Evolutionary conservation across 2,113 vertebrate species (phyloP).

Genomic region (Callospermophilus lateralis): DNA sequence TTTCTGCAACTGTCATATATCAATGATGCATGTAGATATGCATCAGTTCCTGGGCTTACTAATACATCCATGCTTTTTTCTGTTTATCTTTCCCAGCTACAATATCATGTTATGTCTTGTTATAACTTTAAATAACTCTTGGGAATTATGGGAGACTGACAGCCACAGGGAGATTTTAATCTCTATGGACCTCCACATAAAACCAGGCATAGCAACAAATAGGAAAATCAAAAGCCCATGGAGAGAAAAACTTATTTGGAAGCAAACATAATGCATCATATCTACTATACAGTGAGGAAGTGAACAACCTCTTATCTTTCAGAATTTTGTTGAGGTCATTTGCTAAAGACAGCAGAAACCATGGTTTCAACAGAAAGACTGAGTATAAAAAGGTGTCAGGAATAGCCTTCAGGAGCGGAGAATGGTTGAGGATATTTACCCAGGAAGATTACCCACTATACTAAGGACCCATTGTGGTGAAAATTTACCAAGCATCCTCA

Average conservation of each 20-base stretch:
- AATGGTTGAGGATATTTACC: accelerated
- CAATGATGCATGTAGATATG: not conserved
- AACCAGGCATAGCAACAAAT: not conserved
- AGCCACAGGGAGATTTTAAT: not conserved
- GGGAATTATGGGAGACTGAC: not conserved
- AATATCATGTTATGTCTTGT: not conserved
- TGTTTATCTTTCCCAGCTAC: not conserved
- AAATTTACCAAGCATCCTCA: not conserved
- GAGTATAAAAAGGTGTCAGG: not conserved
- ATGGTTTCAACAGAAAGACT: not conserved
- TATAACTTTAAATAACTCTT: not conserved
- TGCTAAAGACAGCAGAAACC: not conserved
- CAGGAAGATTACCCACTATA: not conserved
- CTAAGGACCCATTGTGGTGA: not conserved
- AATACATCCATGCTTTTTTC: not conserved
- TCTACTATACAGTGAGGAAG: not conserved
- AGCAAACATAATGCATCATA: not conserved
- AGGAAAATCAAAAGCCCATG: not conserved
- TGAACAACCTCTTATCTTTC: not conserved
- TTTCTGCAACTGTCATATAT: too few species aligned
- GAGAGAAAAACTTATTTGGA: not conserved
- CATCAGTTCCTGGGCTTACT: not conserved
- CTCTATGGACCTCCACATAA: not conserved
- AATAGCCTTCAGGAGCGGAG: not conserved
- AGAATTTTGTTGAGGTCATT: not conserved